Evolutionary conservation across 2,113 vertebrate genomes (phyloP), one percentile per base, ranked within the genome.

Genomic region (Vicugna pacos): DNA sequence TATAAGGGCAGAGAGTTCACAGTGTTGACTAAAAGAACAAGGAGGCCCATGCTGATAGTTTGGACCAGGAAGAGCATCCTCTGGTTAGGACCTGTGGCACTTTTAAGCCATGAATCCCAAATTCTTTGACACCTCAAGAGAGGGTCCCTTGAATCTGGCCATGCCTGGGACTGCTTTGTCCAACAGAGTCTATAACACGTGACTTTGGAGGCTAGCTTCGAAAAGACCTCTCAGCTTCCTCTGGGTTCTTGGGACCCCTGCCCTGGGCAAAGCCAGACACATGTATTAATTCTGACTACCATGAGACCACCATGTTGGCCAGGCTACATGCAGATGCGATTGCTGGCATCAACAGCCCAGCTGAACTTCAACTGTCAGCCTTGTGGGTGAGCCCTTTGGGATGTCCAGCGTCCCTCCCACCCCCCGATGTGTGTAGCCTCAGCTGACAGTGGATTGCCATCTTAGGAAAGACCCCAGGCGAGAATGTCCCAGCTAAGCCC

Each of bases 381-480:
- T 0, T 16, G 4, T 26, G 48, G 60, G 60, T 19, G 81, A 65
- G 20, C 20, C 6, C 32, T 54, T 76, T 19, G 3, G 26, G 60
- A 67, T 0, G 0, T 77, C 46, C 19, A n/a, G 6, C 48, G 38
- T 35, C 35, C 0, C 19, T 38, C 48, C 3, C 52, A 11, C 28
- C 46, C 14, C 22, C 20, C 32, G n/a, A 20, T 38, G 54, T 83
- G 42, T 35, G 67, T 14, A 72, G 42, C 8, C 28, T 15, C 35
- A 50, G 52, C 14, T 28, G 15, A 82, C 15, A 56, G 38, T 10
- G 58, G 14, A 48, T 35, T 60, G n/a, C 13, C 19, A 65, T 7
- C 42, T 84, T 58, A 65, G 6, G 52, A 60, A 69, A 70, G 60
- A 84, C 3, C 35, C 38, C 62, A 48, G 30, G 24, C 8, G 15